Evolutionary conservation across 92 coral and sea anemone genomes (phyloP), one percentile per base, ranked within the genome.

Genomic region (Porites evermanni): DNA sequence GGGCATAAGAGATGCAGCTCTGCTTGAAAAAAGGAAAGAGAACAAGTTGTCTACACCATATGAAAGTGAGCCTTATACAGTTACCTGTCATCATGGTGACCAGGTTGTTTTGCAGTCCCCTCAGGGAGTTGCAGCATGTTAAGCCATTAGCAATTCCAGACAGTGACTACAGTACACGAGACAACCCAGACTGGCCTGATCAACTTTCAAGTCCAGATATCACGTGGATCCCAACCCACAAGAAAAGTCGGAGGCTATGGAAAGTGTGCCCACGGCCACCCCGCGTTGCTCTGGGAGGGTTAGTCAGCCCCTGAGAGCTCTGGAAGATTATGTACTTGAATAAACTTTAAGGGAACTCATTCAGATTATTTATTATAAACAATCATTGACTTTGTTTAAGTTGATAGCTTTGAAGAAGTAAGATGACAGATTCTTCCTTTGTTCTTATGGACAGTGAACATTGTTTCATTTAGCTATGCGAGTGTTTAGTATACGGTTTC

Each of bases 1-100:
- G 20, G 24, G 69, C 7, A 50, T 66, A 53, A 87, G 92, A 29
- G 92, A 91, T 59, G 32, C 70, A 7, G 87, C 88, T 38, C 56
- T 79, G 71, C 73, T 91, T 63, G 92, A 87, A 70, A 83, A 64
- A 54, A 60, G 56, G 86, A 87, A 72, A 71, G 85, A 81, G 67
- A 87, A 91, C 86, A 92, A 80, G 92, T 53, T 88, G 68, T 72
- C 92, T 17, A 53, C 88, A 7, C 77, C 72, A 11, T 92, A 89
- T 64, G 92, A 89, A 77, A 78, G 77, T n/a, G 32, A 81, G 16
- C 93, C 91, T 8, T 86, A 89, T 53, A 89, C 44, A 70, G 79
- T 92, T 17, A 54, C 67, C 20, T 64, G 78, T 18, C 91, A 86
- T 19, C 32, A 80, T 59, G 88, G 90, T 7, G 92, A 91, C 52